These are phyloP conservation scores for Agrypnus murinus DNA, from an alignment of 2,888 invertebrate species.

Conservation along the genomic window DNA sequence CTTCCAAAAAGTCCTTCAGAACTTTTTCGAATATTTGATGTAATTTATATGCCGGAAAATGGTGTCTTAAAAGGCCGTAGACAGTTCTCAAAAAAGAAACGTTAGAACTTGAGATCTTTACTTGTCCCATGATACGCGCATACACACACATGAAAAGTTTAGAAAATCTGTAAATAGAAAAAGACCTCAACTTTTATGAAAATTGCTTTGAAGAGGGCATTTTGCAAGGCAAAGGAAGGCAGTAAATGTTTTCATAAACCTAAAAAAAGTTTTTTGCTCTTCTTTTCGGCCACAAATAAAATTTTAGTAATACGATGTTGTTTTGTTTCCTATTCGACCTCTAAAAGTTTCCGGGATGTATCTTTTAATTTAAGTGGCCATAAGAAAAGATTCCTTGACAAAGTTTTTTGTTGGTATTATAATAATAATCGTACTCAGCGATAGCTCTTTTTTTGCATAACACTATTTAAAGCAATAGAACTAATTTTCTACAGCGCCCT, in stretches of 20 bases:
- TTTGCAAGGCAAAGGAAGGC: slow-evolving; percentile 4
- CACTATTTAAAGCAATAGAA: no score
- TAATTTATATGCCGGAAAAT: slow-evolving; percentile 34
- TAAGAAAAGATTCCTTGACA: no score
- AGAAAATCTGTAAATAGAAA: slow-evolving; percentile 29
- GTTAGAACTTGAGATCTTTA: slow-evolving; percentile 21
- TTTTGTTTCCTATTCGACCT: no score
- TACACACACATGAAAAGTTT: slow-evolving; percentile 22
- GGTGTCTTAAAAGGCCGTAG: slow-evolving; percentile 26
- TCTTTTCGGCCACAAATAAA: not conserved
- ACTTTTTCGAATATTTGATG: slow-evolving; percentile 32
- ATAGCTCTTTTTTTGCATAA: no score
- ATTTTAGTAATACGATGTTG: no score
- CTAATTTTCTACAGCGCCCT: no score
- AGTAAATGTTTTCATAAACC: slow-evolving; percentile 11
- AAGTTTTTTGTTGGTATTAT: no score
- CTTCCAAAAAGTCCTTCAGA: slow-evolving; percentile 24
- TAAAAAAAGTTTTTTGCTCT: not conserved
- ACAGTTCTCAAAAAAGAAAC: slow-evolving; percentile 1
- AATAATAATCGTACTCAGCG: no score
- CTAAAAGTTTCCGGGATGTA: no score
- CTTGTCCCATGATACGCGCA: slow-evolving; percentile 12
- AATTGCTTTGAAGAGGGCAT: slow-evolving; percentile 9
- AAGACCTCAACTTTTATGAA: slow-evolving; percentile 22
- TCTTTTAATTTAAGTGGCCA: no score